Base-by-base conservation (phyloP, 2,888 invertebrate species). In the Calameuta pallipes region DNA sequence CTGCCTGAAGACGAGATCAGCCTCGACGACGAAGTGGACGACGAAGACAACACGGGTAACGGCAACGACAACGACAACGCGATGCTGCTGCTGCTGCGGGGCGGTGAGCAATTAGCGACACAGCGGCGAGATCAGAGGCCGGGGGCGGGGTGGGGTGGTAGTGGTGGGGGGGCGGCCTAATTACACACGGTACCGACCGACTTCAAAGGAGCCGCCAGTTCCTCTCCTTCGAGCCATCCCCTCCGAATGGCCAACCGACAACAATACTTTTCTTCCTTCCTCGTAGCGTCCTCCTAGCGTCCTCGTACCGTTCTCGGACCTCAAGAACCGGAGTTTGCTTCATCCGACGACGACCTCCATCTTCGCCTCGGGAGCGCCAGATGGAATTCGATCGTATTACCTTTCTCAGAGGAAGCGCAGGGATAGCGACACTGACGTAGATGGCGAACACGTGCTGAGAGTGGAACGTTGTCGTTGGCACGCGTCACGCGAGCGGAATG, bases 41-140 rank as follows among this genome's bases (percentile, higher is more conserved):
- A 37, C 41, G 56, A 56, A 56, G 56, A 56, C 56, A 56, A 23
- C 56, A 56, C 23, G 23, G 56, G 56, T 56, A 56, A 56, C 56
- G 41, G 41, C 41, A 41, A 41, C 41, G 74, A 78, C 78, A 82
- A 76, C 78, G 84, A 78, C 85, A 84, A 81, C 83, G 86, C 83
- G 86, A 81, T 81, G 85, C 83, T 87, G 85, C 85, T 87, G 85
- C 85, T 86, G 89, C 88, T 88, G 89, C 89, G 89, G 89, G 89
- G 89, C 89, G 89, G 89, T 86, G 89, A 89, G 89, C 89, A 89
- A 89, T 89, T 89, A 89, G 89, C 89, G 89, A 89, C 89, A 89
- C 89, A 89, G 89, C 88, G 89, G 89, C 89, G 84, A 89, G 89
- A 89, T 89, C 89, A 89, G 89, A 89, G 89, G 85, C 88, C 83